phyloP scores from a whole-genome alignment of 2,888 invertebrate species.

The Agrochola litura region DNA sequence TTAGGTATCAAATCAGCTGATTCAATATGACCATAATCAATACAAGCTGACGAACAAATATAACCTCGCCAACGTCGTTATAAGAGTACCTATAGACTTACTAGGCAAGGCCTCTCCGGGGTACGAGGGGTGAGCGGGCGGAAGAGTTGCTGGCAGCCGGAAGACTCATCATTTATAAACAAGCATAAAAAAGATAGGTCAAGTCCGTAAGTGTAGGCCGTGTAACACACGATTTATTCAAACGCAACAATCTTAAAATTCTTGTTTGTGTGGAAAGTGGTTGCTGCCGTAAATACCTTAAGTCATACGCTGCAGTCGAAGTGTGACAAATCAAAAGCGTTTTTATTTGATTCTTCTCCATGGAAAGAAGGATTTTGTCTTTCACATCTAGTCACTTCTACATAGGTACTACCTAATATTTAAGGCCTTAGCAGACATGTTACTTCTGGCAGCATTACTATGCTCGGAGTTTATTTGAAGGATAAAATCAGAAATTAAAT shows the following conservation, averaged over 20 bases:
- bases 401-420: no score
- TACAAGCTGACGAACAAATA: not conserved
- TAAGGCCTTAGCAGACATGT: no score
- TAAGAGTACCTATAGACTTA: not conserved
- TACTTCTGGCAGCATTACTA: no score
- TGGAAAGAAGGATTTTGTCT: no score
- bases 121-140: not conserved
- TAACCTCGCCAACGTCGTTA: not conserved
- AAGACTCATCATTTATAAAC: not conserved
- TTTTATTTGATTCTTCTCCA: not conserved
- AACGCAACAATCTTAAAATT: not conserved
- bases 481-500: no score
- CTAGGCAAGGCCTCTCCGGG: not conserved
- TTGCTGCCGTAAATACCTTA: not conserved
- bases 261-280: not conserved
- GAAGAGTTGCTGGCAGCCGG: not conserved
- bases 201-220: not conserved
- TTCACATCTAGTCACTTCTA: no score
- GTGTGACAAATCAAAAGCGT: not conserved
- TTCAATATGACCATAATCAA: constrained; percentile 2
- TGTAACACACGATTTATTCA: no score
- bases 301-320: not conserved
- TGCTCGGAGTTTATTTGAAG: no score
- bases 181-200: not conserved
- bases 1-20: not conserved